Conservation (phyloP, 2,888 invertebrate genomes). For the Unio delphinus region DNA sequence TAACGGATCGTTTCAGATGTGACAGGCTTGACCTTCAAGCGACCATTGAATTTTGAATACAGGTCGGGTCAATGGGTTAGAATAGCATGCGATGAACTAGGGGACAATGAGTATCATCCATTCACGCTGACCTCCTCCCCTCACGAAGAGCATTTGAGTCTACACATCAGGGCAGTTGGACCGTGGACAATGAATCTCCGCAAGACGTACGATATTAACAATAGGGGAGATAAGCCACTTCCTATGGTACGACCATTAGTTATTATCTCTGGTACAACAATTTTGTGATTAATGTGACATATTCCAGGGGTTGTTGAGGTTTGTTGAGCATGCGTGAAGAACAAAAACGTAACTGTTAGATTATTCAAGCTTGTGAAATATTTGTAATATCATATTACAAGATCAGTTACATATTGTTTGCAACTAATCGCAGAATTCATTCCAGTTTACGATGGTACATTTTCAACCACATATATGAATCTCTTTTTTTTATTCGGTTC, state of each 20-base stretch:
- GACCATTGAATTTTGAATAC: slow-evolving; percentile 77
- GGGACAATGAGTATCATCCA: slow-evolving; percentile 77
- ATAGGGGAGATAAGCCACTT: slow-evolving; percentile 26
- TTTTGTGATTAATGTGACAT: no score
- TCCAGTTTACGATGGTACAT: no score
- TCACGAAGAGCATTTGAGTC: slow-evolving; percentile 75
- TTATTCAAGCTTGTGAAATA: no score
- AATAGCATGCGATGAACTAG: slow-evolving; percentile 76
- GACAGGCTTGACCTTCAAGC: slow-evolving; percentile 75
- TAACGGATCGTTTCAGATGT: slow-evolving; percentile 72
- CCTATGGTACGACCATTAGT: slow-evolving; percentile 27
- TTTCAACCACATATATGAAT: no score
- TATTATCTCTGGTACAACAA: no score
- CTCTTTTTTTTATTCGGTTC: no score
- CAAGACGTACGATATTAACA: slow-evolving; percentile 63
- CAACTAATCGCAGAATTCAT: no score
- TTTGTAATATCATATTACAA: no score
- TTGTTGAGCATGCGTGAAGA: no score
- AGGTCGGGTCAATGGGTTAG: slow-evolving; percentile 79
- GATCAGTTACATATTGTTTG: no score
- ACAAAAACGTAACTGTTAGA: no score
- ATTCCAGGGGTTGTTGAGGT: no score
- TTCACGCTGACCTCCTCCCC: slow-evolving; percentile 79
- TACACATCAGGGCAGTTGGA: slow-evolving; percentile 78
- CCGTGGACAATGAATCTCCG: slow-evolving; percentile 77